phyloP scores from a whole-genome alignment of 1,140 invertebrate genomes.

The Tyrophagus putrescentiae region DNA sequence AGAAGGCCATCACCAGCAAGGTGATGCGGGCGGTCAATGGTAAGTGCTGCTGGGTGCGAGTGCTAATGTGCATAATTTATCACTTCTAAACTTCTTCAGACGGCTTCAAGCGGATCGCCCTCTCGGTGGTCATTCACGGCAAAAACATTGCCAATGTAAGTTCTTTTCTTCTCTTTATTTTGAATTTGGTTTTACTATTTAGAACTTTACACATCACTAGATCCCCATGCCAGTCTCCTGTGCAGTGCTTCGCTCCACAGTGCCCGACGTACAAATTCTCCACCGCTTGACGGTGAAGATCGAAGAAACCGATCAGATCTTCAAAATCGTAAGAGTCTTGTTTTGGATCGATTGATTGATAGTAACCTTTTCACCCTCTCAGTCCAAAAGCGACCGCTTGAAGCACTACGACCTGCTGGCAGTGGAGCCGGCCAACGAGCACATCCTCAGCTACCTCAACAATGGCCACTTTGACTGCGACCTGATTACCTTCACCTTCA shows the following conservation, averaged over 20 bases:
- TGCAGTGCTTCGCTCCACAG: neutral
- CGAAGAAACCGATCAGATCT: conserved; percentile 2
- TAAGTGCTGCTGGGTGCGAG: neutral
- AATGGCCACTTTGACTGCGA: conserved; percentile 20
- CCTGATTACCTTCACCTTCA: conserved; percentile 18
- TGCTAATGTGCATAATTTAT: neutral
- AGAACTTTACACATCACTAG: neutral
- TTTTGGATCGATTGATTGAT: neutral
- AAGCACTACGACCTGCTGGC: conserved; percentile 21
- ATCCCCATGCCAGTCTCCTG: neutral
- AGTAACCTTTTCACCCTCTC: neutral
- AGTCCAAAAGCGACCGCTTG: conserved; percentile 8
- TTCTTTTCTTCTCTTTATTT: too few species aligned
- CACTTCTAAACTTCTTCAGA: neutral
- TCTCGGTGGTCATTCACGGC: conserved; percentile 5
- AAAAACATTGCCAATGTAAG: neutral
- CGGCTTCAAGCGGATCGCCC: conserved; percentile 11
- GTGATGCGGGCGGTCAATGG: neutral
- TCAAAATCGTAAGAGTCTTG: conserved; percentile 4
- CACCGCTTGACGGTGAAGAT: neutral
- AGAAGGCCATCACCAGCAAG: neutral
- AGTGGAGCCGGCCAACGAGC: conserved; percentile 18
- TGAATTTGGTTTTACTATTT: neutral
- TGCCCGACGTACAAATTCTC: neutral
- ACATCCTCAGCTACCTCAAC: conserved; percentile 18